phyloP scores from a whole-genome alignment of 2,113 vertebrate genomes.

The Pithys albifrons region DNA sequence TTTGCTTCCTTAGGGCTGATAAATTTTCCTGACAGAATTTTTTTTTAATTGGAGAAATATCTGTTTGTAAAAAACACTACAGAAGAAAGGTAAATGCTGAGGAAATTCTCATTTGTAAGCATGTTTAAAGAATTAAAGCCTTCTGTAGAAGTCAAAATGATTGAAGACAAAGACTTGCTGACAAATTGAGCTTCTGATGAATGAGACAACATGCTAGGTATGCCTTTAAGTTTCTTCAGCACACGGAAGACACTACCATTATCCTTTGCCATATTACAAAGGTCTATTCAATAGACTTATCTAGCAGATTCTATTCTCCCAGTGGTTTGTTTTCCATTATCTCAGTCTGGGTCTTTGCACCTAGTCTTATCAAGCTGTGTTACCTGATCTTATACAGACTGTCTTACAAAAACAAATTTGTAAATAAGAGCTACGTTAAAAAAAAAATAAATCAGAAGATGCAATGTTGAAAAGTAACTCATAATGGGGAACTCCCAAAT shows the following conservation, averaged over 20 bases:
- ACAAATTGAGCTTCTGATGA: not conserved
- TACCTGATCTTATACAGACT: not conserved
- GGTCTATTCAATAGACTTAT: not conserved
- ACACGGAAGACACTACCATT: not conserved
- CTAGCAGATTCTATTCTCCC: not conserved
- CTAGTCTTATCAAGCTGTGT: not conserved
- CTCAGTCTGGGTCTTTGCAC: not conserved
- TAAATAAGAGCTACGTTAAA: not conserved
- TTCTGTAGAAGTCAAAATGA: not conserved
- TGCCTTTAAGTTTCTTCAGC: not conserved
- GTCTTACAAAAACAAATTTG: not conserved
- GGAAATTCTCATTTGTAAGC: not conserved
- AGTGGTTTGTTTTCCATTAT: not conserved
- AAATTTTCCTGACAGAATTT: not conserved
- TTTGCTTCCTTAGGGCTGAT: not conserved
- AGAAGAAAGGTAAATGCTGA: not conserved
- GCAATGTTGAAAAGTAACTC: not conserved
- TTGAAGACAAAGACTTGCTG: not conserved
- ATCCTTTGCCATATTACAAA: not conserved
- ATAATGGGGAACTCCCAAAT: not conserved
- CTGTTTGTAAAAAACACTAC: not conserved
- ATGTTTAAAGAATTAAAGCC: not conserved
- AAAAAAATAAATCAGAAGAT: not conserved
- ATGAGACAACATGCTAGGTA: not conserved
- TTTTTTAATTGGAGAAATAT: not conserved